Percentiles rank a stretch among this genome's conserved stretches.
Conservation (phyloP, 30 jellyfish, hydroid and myxozoan species). For the Sanderia malayensis region DNA sequence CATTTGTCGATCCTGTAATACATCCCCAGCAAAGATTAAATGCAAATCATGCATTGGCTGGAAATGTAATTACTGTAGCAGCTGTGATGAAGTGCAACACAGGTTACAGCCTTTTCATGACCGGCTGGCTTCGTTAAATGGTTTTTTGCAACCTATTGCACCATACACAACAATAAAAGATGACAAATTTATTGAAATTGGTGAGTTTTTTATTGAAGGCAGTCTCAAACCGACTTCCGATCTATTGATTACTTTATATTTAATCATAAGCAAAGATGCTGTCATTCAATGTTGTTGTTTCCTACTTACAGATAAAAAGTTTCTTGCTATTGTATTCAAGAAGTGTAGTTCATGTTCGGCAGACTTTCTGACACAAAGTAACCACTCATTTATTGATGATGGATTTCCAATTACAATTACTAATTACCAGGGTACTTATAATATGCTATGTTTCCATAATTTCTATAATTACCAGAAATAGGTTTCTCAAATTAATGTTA, state of each 20-base stretch:
- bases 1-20: background rate
- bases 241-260: background rate
- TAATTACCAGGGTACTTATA: too few relatives aligned
- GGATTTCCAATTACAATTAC: too few relatives aligned
- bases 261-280: background rate
- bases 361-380: background rate
- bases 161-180: conserved; percentile 1
- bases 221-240: too few relatives aligned
- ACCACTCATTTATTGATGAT: background rate
- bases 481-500: too few relatives aligned
- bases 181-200: background rate
- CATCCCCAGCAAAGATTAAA: background rate
- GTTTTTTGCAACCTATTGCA: conserved; percentile 21
- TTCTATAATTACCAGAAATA: too few relatives aligned
- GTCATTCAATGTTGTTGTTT: background rate
- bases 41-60: background rate
- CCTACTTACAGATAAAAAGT: background rate
- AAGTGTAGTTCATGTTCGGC: too few relatives aligned
- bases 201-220: too few relatives aligned
- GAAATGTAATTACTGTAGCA: background rate
- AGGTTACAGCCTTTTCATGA: conserved; percentile 4
- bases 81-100: conserved; percentile 5
- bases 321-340: background rate
- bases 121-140: conserved; percentile 8
- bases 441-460: too few relatives aligned